Percentiles rank a stretch among this genome's conserved stretches.
Conservation (phyloP, 1,140 invertebrate species). For the Papilio helenus region DNA sequence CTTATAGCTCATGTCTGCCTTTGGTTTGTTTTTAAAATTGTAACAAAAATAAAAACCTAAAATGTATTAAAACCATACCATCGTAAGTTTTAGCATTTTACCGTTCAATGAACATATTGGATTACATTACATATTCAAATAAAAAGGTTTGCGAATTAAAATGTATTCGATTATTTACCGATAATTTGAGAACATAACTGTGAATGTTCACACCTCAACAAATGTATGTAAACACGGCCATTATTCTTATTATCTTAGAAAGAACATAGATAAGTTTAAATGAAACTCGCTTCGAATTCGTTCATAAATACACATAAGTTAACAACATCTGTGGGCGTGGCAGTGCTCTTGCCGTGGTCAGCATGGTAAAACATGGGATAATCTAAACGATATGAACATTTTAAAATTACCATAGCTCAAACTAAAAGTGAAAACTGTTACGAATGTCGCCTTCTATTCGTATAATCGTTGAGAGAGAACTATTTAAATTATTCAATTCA, state of each 20-base stretch:
- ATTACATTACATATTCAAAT: neutral
- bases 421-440: neutral
- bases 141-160: neutral
- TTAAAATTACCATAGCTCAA: neutral
- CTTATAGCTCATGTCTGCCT: neutral
- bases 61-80: neutral
- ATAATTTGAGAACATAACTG: neutral
- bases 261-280: too few relatives aligned
- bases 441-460: constrained; percentile 5
- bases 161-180: neutral
- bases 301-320: too few relatives aligned
- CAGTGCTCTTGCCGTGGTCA: neutral
- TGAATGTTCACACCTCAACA: too few relatives aligned
- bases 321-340: neutral
- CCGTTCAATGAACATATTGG: neutral
- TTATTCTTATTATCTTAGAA: too few relatives aligned
- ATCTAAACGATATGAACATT: neutral
- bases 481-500: neutral
- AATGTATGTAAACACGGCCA: too few relatives aligned
- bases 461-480: neutral
- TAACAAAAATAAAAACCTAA: neutral
- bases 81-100: neutral
- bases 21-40: neutral
- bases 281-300: too few relatives aligned
- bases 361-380: neutral